A percentile compares a stretch with the other conserved stretches of the same genome.
Conservation (phyloP, 2,113 vertebrate genomes). For the Furnarius figulus region DNA sequence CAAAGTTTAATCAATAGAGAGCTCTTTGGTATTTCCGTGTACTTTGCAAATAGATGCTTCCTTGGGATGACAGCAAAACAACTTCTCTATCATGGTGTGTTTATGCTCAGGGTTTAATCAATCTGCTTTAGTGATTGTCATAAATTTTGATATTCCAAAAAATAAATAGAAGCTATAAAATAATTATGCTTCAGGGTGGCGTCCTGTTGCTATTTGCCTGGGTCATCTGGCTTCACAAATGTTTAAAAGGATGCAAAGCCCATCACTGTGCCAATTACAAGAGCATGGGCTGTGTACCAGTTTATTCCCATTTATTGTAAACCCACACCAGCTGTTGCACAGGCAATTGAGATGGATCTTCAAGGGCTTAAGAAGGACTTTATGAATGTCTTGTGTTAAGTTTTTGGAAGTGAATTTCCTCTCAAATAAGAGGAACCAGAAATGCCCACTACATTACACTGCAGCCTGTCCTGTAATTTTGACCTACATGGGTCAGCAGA, state of each 20-base stretch:
- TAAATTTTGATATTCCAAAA: not conserved
- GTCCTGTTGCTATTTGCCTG: not conserved
- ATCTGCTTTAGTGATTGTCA: not conserved
- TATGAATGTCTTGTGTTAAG: not conserved
- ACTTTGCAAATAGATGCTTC: constrained; percentile 27
- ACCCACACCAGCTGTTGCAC: not conserved
- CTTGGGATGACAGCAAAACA: constrained; percentile 30
- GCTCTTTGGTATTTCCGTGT: constrained; percentile 28
- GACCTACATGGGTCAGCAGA: accelerated
- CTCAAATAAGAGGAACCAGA: not conserved
- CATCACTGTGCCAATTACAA: not conserved
- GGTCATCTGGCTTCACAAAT: not conserved
- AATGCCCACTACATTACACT: not conserved
- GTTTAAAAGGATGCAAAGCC: not conserved
- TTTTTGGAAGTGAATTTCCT: not conserved
- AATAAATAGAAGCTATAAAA: not conserved
- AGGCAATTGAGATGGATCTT: not conserved
- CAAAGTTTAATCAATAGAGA: constrained; percentile 64
- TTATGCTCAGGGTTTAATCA: not conserved
- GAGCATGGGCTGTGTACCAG: not conserved
- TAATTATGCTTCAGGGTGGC: not conserved
- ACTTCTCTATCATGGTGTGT: not conserved
- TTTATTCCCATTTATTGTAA: not conserved
- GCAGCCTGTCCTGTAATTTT: not conserved
- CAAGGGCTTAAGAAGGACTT: not conserved